Evolutionary conservation across 2,888 invertebrate genomes (phyloP).

Genomic region (Metacarcinus magister): DNA sequence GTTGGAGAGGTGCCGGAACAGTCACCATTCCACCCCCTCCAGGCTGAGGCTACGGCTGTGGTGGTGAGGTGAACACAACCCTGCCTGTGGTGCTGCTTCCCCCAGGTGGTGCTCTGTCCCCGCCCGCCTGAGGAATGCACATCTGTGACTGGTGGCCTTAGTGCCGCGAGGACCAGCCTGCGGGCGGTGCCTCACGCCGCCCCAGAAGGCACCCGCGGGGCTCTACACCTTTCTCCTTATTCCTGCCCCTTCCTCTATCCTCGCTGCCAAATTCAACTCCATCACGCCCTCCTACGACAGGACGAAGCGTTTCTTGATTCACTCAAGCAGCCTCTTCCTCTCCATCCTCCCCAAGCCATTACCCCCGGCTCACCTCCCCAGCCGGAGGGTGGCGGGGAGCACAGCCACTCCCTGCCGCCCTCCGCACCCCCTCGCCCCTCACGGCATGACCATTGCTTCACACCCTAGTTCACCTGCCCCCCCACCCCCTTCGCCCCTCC

Average conservation of each 20-base stretch:
- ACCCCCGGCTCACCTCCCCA: background rate
- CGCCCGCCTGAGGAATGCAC: background rate
- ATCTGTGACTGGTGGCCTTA: background rate
- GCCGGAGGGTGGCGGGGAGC: background rate
- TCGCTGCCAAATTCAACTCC: background rate
- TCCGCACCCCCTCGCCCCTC: slow-evolving; percentile 17
- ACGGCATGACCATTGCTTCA: slow-evolving; percentile 42
- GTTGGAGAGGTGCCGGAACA: background rate
- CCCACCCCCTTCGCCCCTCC: background rate
- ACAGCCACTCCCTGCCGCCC: slow-evolving; percentile 10
- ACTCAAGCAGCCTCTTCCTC: slow-evolving; percentile 28
- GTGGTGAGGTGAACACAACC: background rate
- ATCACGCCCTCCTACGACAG: slow-evolving; percentile 33
- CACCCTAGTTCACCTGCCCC: slow-evolving; percentile 31
- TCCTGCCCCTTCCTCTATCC: background rate
- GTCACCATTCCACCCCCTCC: background rate
- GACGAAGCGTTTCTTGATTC: slow-evolving; percentile 26
- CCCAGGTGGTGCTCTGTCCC: background rate
- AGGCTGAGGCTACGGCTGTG: background rate
- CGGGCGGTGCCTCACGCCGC: slow-evolving; percentile 40
- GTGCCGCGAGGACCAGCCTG: slow-evolving; percentile 28
- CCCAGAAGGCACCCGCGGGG: slow-evolving; percentile 44
- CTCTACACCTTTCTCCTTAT: background rate
- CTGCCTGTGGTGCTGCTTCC: background rate
- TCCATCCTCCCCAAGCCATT: background rate